phyloP scores from a whole-genome alignment of 2,113 vertebrate species.

The Microcebus griseorufus region DNA sequence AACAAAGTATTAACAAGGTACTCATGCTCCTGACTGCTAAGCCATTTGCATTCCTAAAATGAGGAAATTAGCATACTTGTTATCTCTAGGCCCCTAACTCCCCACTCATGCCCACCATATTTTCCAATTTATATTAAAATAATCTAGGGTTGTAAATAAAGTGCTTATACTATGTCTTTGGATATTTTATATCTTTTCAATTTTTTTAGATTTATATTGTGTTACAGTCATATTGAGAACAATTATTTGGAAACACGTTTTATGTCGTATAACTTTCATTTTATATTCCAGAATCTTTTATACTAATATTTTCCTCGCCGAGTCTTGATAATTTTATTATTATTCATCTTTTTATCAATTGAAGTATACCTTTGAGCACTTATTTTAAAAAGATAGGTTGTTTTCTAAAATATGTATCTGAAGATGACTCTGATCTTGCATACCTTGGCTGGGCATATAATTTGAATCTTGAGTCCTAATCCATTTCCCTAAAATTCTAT shows the following conservation, averaged over 20 bases:
- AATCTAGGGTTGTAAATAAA: conserved; percentile 2
- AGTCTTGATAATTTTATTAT: conserved; percentile 37
- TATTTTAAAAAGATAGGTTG: background rate
- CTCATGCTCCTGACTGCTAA: background rate
- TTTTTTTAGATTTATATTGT: background rate
- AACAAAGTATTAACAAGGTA: background rate
- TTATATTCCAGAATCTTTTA: conserved; percentile 23
- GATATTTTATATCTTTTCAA: background rate
- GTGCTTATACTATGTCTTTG: background rate
- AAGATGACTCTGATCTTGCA: conserved; percentile 28
- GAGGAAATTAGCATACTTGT: background rate
- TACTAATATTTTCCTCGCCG: background rate
- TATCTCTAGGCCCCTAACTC: background rate
- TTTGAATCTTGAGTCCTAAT: background rate
- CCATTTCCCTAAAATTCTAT: background rate
- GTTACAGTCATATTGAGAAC: background rate
- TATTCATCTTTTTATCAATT: background rate
- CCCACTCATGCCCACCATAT: background rate
- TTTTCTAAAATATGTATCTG: background rate
- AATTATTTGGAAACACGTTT: conserved; percentile 34
- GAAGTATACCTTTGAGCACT: background rate
- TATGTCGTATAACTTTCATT: conserved; percentile 11
- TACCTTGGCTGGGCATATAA: background rate
- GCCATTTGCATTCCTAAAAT: conserved; percentile 29
- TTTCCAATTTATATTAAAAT: conserved; percentile 29